Percentiles rank a stretch among this genome's conserved stretches.
Evolutionary conservation across 2,113 vertebrate genomes (phyloP).

Genomic region (Pedionomus torquatus): DNA sequence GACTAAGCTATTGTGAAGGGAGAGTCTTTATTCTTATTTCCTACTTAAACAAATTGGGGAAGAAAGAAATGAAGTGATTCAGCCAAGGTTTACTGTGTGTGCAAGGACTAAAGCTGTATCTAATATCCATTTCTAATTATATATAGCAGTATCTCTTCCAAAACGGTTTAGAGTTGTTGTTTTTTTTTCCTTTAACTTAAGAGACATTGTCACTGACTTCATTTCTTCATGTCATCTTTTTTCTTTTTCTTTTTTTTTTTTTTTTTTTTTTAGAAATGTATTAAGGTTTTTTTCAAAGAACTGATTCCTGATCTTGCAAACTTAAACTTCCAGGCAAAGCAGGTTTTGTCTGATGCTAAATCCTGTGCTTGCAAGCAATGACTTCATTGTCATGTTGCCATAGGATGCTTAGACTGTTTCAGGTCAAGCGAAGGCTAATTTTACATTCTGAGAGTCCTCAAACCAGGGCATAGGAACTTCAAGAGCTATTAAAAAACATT

Average conservation of each 20-base stretch:
- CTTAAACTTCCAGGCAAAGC: not conserved
- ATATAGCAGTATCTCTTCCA: not conserved
- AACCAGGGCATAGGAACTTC: not conserved
- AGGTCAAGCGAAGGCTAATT: not conserved
- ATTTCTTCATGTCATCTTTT: not conserved
- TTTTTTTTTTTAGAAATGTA: not conserved
- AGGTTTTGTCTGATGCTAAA: not conserved
- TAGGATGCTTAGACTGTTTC: not conserved
- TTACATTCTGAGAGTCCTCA: not conserved
- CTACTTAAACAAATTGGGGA: not conserved
- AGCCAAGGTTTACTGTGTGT: not conserved
- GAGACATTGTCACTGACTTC: not conserved
- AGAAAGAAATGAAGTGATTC: not conserved
- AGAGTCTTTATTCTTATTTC: not conserved
- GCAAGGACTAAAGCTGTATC: not conserved
- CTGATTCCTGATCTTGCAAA: not conserved
- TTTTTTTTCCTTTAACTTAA: not conserved
- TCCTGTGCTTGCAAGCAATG: not conserved
- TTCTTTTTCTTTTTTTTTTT: not conserved
- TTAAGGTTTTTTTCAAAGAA: not conserved
- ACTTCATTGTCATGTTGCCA: not conserved
- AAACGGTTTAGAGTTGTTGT: not conserved
- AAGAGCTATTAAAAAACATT: not conserved
- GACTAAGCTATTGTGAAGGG: not conserved
- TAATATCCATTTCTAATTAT: not conserved